Percentiles rank a stretch among this genome's conserved stretches.
Evolutionary conservation across 2,888 invertebrate species (phyloP).

Genomic region (Eristalis intricaria): DNA sequence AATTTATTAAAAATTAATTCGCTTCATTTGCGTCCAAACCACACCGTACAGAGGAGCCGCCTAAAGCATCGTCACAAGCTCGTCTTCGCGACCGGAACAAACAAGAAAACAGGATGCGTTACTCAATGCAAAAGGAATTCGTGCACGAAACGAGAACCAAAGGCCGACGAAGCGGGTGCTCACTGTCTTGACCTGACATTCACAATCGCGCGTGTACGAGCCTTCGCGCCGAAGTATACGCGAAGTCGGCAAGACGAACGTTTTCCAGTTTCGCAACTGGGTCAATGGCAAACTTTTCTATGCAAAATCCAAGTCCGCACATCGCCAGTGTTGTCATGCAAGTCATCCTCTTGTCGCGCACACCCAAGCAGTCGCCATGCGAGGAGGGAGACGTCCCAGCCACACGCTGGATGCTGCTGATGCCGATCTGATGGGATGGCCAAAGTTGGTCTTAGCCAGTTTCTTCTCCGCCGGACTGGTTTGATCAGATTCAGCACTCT

Average conservation of each 20-base stretch:
- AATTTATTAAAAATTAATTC: conserved; percentile 18
- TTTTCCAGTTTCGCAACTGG: conserved; percentile 53
- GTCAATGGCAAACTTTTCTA: conserved; percentile 67
- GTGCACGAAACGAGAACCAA: neutral
- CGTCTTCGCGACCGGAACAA: neutral
- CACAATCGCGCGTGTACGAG: neutral
- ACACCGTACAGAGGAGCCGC: neutral
- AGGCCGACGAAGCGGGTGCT: neutral
- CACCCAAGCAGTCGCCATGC: conserved; percentile 7
- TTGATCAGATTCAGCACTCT: conserved; percentile 25
- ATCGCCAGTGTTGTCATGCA: neutral
- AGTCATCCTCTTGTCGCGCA: neutral
- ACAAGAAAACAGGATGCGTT: conserved; percentile 33
- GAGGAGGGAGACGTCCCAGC: conserved; percentile 16
- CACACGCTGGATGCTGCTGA: conserved; percentile 15
- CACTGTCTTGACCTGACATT: conserved; percentile 9
- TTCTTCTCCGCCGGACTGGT: conserved; percentile 17
- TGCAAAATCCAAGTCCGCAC: conserved; percentile 36
- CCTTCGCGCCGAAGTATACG: neutral
- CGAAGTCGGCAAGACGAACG: neutral
- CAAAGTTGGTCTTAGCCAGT: conserved; percentile 50
- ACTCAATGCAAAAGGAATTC: neutral
- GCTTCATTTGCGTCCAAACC: neutral
- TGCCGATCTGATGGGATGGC: conserved; percentile 22
- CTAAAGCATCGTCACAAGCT: neutral